Percentiles rank a stretch among this genome's conserved stretches.
Evolutionary conservation across 2,113 vertebrate genomes (phyloP).

Genomic region (Meriones unguiculatus): DNA sequence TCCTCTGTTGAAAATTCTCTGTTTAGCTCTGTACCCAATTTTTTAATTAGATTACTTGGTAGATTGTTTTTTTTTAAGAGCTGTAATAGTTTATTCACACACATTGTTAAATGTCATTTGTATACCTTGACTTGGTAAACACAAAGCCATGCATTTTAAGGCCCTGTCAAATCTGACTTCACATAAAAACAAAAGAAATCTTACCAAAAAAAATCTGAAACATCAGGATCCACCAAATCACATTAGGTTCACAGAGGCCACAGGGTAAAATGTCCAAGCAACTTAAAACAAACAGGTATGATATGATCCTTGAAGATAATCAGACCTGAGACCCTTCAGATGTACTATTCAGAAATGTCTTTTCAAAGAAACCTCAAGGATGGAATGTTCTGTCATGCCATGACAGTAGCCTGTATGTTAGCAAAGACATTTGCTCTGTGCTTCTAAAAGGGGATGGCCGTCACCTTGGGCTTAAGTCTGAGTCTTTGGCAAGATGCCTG

Average conservation of each 20-base stretch:
- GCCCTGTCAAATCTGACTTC: neutral
- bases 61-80: neutral
- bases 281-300: neutral
- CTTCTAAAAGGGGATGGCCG: neutral
- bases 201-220: neutral
- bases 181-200: neutral
- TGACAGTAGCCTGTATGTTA: neutral
- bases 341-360: neutral
- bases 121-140: neutral
- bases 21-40: too few species aligned
- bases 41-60: too few species aligned
- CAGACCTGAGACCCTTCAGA: slow-evolving; percentile 1
- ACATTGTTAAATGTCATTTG: neutral
- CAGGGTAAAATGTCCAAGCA: neutral
- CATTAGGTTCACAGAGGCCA: neutral
- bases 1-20: too few species aligned
- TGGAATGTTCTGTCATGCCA: neutral
- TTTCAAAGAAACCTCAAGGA: neutral
- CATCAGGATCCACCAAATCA: neutral
- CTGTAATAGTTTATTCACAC: neutral
- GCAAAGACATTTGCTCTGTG: neutral
- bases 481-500: neutral
- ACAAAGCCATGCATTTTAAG: neutral
- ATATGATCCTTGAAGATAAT: rapidly evolving
- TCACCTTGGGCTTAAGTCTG: neutral